Base-by-base conservation (phyloP, 2,888 invertebrate genomes). In the Callosobruchus maculatus region DNA sequence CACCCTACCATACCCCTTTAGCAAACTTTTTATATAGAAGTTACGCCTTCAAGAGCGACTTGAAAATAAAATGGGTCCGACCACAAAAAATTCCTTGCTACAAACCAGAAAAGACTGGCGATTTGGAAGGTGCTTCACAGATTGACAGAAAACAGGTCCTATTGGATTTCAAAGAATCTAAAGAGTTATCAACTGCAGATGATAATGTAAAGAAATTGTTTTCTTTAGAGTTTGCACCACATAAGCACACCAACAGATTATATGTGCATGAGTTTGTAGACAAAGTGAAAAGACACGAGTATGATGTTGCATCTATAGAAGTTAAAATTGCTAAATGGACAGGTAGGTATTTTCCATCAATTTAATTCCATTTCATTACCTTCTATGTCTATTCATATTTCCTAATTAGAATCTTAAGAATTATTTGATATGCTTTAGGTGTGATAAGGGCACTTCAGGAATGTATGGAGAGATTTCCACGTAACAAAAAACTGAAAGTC, bases 1-100 rank as follows among this genome's bases (percentile, higher is more conserved):
- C 7, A 49, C 13, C 49, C 18, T 18, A 49, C 18, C 49, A 13
- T 49, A 18, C 9, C 18, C 68, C 68, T 9, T 21, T 68, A 21
- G 20, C 22, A 68, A 68, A 68, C 20, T 21, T 73, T 22, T 20
- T 75, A 67, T 70, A 22, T 13, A 73, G 88, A 82, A 78, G 80
- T 85, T 83, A 87, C 87, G 82, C 92, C 77, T 89, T 93, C 80
- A 94, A 94, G 85, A 91, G 92, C 31, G 90, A 92, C 81, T 87
- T 94, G 66, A 92, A 94, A 86, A 92, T 95, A 70, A 93, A 93
- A 88, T 95, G 95, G 95, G 89, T 91, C 5, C 89, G 92, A 30
- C 95, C 95, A 0, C 90, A 90, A 30, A 92, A 92, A 84, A 89
- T 94, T 21, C 88, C 91, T 0, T 89, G 90, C 70, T 90, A 89